Percentiles rank a stretch among this genome's conserved stretches.
Evolutionary conservation across 2,797 vertebrate species (phyloP).

Genomic region (Aotus griseimembra): DNA sequence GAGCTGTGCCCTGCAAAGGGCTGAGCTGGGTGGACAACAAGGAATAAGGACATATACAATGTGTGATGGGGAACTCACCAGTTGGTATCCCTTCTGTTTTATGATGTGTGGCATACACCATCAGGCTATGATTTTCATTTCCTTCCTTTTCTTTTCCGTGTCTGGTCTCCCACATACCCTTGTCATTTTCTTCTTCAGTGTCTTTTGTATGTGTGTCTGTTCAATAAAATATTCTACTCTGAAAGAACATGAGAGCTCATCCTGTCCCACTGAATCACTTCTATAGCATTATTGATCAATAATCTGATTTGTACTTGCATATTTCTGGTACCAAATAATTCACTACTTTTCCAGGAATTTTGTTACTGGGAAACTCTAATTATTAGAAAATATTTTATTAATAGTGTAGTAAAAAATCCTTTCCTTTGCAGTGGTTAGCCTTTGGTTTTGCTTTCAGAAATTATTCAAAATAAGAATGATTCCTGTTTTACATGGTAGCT

Average conservation of each 20-base stretch:
- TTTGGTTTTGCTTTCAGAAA: neutral
- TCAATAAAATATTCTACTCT: neutral
- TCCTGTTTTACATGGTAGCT: neutral
- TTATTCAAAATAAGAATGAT: neutral
- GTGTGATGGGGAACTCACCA: neutral
- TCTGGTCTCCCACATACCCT: neutral
- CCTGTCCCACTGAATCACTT: neutral
- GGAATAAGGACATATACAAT: neutral
- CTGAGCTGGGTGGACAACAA: neutral
- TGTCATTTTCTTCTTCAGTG: neutral
- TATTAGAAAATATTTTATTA: neutral
- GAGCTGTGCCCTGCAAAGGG: neutral
- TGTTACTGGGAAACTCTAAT: neutral
- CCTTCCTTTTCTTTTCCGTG: neutral
- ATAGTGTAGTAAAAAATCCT: neutral
- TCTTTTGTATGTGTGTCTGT: neutral
- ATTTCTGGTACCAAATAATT: constrained; percentile 1
- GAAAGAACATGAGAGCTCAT: neutral
- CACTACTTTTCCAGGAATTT: neutral
- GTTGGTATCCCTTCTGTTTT: neutral
- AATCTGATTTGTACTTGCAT: neutral
- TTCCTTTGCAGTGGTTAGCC: neutral
- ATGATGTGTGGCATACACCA: neutral
- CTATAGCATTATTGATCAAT: neutral
- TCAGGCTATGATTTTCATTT: neutral